A percentile compares a stretch with the other conserved stretches of the same genome.
Conservation (phyloP, 2,113 vertebrate genomes). For the Festucalex cinctus region DNA sequence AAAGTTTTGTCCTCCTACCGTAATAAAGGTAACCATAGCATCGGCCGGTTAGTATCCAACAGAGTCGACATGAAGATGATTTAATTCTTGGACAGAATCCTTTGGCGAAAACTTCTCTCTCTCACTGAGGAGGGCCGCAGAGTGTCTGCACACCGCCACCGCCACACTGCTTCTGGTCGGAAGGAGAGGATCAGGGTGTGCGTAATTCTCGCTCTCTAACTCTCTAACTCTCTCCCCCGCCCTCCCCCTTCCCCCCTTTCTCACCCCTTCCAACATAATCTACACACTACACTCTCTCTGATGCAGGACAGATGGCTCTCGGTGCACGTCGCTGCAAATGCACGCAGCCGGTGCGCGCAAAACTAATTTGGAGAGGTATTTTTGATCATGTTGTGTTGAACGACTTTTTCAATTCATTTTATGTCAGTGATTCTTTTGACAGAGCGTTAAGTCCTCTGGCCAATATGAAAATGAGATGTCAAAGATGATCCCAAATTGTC, state of each 20-base stretch:
- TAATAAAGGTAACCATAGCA: slow-evolving; percentile 99
- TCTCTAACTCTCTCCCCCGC: slow-evolving; percentile 35
- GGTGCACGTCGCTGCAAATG: slow-evolving; percentile 43
- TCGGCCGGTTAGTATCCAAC: slow-evolving; percentile 88
- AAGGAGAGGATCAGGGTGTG: slow-evolving; percentile 65
- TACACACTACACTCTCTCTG: slow-evolving; percentile 38
- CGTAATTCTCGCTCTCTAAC: slow-evolving; percentile 48
- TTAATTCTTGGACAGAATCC: slow-evolving; percentile 74
- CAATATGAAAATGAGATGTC: no score
- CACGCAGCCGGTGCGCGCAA: slow-evolving; percentile 23
- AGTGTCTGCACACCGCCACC: slow-evolving; percentile 48
- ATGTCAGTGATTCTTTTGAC: no score
- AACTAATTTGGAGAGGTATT: slow-evolving; percentile 25
- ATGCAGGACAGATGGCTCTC: slow-evolving; percentile 60
- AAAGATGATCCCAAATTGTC: no score
- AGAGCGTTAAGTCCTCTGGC: no score
- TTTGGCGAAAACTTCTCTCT: slow-evolving; percentile 82
- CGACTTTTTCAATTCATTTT: no score
- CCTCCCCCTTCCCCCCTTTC: slow-evolving; percentile 28
- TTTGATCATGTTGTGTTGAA: neutral
- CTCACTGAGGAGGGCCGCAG: slow-evolving; percentile 59
- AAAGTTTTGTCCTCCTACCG: slow-evolving; percentile 78
- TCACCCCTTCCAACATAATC: slow-evolving; percentile 51
- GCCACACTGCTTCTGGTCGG: slow-evolving; percentile 48
- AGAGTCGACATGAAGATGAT: slow-evolving; percentile 95